Conservation (phyloP, 2,888 invertebrate genomes). For the Anoncus sp. region DNA sequence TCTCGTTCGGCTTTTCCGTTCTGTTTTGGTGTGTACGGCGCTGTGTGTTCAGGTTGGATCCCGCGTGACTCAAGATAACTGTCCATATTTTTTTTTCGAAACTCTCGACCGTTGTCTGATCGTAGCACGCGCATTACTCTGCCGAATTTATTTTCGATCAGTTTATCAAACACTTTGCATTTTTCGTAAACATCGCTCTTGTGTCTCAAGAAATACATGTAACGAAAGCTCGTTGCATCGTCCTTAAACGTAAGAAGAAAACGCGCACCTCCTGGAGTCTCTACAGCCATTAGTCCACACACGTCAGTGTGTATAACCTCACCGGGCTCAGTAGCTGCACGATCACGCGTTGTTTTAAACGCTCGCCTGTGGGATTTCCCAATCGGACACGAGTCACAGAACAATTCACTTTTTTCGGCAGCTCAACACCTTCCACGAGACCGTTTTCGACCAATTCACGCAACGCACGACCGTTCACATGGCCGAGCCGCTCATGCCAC, state of each 20-base stretch:
- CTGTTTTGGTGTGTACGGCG: slow-evolving; percentile 56
- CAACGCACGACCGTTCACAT: slow-evolving; percentile 56
- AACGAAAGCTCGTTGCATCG: slow-evolving; percentile 55
- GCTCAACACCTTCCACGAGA: slow-evolving; percentile 54
- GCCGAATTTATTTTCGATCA: slow-evolving; percentile 62
- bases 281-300: slow-evolving; percentile 54
- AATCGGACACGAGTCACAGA: slow-evolving; percentile 34
- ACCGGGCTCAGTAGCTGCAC: slow-evolving; percentile 30
- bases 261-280: slow-evolving; percentile 43
- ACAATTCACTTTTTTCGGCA: slow-evolving; percentile 31
- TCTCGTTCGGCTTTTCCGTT: slow-evolving; percentile 50
- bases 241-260: slow-evolving; percentile 53
- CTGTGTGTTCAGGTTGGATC: slow-evolving; percentile 44
- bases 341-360: slow-evolving; percentile 12
- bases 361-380: slow-evolving; percentile 22
- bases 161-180: slow-evolving; percentile 52
- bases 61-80: slow-evolving; percentile 58
- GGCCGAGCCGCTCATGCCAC: slow-evolving; percentile 66
- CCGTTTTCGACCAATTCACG: slow-evolving; percentile 50
- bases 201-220: slow-evolving; percentile 58
- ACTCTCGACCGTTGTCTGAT: slow-evolving; percentile 66
- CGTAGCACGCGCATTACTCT: slow-evolving; percentile 56
- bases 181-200: slow-evolving; percentile 43
- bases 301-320: slow-evolving; percentile 55
- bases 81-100: slow-evolving; percentile 56